Evolutionary conservation across 2,113 vertebrate species (phyloP).

Genomic region (Xenotilapia longispinis): DNA sequence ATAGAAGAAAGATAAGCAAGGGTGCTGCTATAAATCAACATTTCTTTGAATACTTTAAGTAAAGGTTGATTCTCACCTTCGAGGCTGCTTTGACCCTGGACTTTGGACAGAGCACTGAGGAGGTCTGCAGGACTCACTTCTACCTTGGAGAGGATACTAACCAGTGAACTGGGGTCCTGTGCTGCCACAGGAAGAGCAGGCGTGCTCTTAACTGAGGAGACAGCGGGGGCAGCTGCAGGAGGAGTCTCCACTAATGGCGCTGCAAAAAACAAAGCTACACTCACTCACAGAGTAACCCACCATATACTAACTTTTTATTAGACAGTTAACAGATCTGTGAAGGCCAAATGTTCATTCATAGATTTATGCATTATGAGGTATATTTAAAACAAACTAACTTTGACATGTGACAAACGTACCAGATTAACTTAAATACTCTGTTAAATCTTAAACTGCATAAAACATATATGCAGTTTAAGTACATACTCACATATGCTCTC

Average conservation of each 20-base stretch:
- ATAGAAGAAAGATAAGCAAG: not conserved
- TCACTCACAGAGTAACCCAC: not conserved
- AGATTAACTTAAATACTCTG: not conserved
- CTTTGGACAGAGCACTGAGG: constrained; percentile 88
- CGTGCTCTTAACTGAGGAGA: constrained; percentile 61
- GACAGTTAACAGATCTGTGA: not conserved
- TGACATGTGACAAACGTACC: not conserved
- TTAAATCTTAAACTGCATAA: not conserved
- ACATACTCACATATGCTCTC: not conserved
- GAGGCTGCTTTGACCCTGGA: constrained; percentile 75
- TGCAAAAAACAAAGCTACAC: not conserved
- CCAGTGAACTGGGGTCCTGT: constrained; percentile 74
- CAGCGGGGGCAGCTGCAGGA: constrained; percentile 32
- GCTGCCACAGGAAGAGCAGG: constrained; percentile 45
- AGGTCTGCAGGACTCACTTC: constrained; percentile 87
- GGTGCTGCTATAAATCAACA: not conserved
- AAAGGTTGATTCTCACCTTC: constrained; percentile 74
- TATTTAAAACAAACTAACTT: not conserved
- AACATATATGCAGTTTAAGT: not conserved
- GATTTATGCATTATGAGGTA: not conserved
- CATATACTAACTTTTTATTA: not conserved
- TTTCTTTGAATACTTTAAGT: not conserved
- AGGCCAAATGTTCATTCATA: not conserved
- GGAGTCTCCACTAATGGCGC: constrained; percentile 37
- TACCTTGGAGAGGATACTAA: constrained; percentile 87